Conservation (phyloP, 2,888 invertebrate species). For the Tenthredo livida region DNA sequence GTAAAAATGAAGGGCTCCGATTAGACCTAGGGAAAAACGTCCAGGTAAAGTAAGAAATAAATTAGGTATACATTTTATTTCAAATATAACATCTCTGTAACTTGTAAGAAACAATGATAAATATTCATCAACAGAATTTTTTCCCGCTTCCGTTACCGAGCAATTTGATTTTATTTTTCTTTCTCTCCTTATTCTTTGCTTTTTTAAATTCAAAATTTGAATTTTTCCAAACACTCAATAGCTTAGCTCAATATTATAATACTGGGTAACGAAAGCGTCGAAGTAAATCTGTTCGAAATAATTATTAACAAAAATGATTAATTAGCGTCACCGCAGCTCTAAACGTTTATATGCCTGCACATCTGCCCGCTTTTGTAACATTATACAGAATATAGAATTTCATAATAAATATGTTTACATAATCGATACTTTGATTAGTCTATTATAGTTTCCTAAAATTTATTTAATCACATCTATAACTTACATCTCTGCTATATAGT, state of each 20-base stretch:
- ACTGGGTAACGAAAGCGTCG: background rate
- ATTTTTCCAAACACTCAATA: background rate
- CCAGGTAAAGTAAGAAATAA: background rate
- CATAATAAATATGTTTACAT: conserved; percentile 29
- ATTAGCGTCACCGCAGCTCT: background rate
- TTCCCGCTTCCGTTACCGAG: background rate
- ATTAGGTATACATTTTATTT: conserved; percentile 45
- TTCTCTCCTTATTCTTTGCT: background rate
- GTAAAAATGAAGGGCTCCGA: background rate
- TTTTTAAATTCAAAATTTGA: background rate
- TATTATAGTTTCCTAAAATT: background rate
- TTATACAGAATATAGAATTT: conserved; percentile 42
- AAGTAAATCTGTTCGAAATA: background rate
- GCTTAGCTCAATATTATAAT: background rate
- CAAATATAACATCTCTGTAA: conserved; percentile 46
- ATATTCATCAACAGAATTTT: conserved; percentile 16
- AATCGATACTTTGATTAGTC: conserved; percentile 4
- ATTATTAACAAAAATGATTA: conserved; percentile 7
- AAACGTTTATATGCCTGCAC: background rate
- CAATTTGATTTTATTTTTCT: background rate
- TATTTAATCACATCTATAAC: conserved; percentile 49
- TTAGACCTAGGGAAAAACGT: background rate
- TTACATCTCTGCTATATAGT: conserved; percentile 51
- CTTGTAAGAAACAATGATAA: conserved; percentile 25
- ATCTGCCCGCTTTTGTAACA: conserved; percentile 24